A percentile compares a stretch with the other conserved stretches of the same genome.
Evolutionary conservation across 1,140 invertebrate species (phyloP).

Genomic region (Aethina tumida): DNA sequence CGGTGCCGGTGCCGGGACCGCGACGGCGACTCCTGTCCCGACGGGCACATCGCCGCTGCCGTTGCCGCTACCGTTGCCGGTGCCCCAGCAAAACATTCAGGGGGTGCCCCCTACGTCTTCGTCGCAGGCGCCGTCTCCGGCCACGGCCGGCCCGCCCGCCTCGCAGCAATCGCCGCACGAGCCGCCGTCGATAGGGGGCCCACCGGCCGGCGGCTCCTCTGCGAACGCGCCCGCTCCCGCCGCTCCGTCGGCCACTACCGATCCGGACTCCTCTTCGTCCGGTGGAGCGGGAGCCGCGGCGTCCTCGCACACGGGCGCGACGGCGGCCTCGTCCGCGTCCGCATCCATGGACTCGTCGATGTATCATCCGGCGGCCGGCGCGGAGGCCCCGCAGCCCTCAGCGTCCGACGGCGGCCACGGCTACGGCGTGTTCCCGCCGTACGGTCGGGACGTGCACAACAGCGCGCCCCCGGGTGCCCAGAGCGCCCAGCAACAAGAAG

Average conservation of each 20-base stretch:
- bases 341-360: too few relatives aligned
- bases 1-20: conserved; percentile 14
- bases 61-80: neutral
- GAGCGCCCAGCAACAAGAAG: too few relatives aligned
- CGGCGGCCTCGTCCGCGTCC: conserved; percentile 16
- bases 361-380: conserved; percentile 16
- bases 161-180: too few relatives aligned
- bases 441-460: conserved; percentile 29
- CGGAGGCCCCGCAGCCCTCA: conserved; percentile 11
- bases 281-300: conserved; percentile 9
- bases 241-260: conserved; percentile 14
- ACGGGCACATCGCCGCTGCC: neutral
- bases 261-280: conserved; percentile 11
- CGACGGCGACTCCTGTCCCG: conserved; percentile 19
- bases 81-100: conserved; percentile 1
- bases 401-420: conserved; percentile 25
- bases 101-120: neutral
- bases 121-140: conserved; percentile 1
- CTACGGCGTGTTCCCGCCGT: conserved; percentile 28
- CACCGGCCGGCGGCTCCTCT: too few relatives aligned
- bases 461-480: conserved; percentile 13
- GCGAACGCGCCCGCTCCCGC: conserved; percentile 17
- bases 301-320: too few relatives aligned
- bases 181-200: too few relatives aligned
- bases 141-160: neutral